Base-by-base conservation (phyloP, 2,113 vertebrate genomes). In the mouse (Mus musculus) region DNA sequence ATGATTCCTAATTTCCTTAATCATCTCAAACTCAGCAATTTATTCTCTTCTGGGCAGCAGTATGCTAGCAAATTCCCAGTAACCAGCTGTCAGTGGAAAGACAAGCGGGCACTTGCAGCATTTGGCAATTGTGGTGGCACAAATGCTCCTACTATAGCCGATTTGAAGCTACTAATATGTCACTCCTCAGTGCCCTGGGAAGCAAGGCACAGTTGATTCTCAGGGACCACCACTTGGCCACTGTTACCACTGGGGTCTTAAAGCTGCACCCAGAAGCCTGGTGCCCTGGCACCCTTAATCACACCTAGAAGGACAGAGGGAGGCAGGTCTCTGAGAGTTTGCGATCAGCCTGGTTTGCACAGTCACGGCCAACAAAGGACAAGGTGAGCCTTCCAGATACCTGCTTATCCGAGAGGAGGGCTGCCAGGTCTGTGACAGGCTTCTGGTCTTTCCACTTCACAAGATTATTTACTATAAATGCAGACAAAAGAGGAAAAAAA, bases 11-110 rank as follows among this genome's bases (percentile, higher is more conserved):
- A 76, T 36, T 89, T 92, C 13, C 69, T 95, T 76, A 69, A 11
- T 19, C 89, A 91, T 36, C 61, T 82, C 54, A 93, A 95, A 63
- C 56, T 92, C 56, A 61, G 56, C 71, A 76, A 88, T 80, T 73
- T 30, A 67, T 76, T 82, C 39, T 67, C 46, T 42, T 39, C 63
- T 67, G 65, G 86, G 28, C 28, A 94, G 14, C 26, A 36, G 30
- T 61, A 54, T 65, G 36, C 24, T 76, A 59, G n/a, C 82, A 77
- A 59, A 56, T 71, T 36, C 65, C 69, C 93, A 84, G 56, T 73
- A 82, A 42, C 16, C 28, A 85, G 49, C 16, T 76, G 10, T 82
- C 17, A 59, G 26, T 30, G 30, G 5, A 89, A 26, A 63, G 17
- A 36, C 63, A 11, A 73, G 26, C 5, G 22, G 7, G 69, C 65